Base-by-base conservation (phyloP, 2,888 invertebrate species). In the Subacronicta megacephala region DNA sequence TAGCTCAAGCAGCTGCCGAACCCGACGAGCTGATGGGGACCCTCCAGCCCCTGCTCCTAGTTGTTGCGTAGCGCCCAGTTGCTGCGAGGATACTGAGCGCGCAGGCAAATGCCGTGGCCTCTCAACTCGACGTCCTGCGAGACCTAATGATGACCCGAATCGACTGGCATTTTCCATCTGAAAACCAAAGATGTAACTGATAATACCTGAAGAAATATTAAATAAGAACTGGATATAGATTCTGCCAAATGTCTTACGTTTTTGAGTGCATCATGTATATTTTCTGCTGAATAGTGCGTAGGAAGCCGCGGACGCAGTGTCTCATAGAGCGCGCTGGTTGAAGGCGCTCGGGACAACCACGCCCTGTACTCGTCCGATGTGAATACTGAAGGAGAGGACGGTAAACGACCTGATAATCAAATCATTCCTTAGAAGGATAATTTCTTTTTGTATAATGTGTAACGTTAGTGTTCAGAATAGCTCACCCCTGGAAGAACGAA, bases 291-390 rank as follows among this genome's bases (percentile, higher is more conserved):
- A 93, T 97, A 98, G 72, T 94, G 94, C 6, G 94, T 94, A 72
- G 97, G 97, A 62, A 97, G 95, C 41, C 97, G 96, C 58, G 97
- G 97, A 66, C 98, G 96, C 85, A 98, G 97, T 81, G 98, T 96
- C 85, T 98, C 98, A 88, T 98, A 98, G 76, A 98, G 97, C 37
- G 98, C 98, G 68, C 98, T 98, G 57, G 98, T 98, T 61, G 98
- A 98, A 0, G 98, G 98, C 9, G 97, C 97, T 47, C 98, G 96
- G 64, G 98, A 96, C 83, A 99, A 90, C 99, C 99, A 99, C 74
- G 98, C 98, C 72, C 98, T 96, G 88, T 99, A 98, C 90, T 98
- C 98, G 90, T 98, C 98, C 82, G 98, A 97, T 71, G 98, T 98
- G 94, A 98, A 98, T 87, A 98, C 95, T 82, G 95, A 92, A 63